Evolutionary conservation across 2,797 vertebrate genomes (phyloP), one percentile per base, ranked within the genome.

Genomic region (Syngnathus acus): DNA sequence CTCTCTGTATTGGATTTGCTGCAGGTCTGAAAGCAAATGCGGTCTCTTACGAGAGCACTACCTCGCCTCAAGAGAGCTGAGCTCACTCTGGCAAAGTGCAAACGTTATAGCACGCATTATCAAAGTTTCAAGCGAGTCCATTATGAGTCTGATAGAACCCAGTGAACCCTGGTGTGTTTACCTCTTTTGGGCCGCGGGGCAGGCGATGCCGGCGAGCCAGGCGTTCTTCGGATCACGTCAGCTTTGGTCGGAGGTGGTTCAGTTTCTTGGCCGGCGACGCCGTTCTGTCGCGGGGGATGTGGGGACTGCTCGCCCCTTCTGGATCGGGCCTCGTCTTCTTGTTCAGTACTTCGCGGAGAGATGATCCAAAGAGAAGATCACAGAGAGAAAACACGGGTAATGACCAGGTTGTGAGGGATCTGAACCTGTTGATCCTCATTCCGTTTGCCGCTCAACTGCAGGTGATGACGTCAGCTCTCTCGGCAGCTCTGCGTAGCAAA

Each of bases 391-490:
- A 75, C 60, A 65, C 69, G 67, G 64, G 73, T 71, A 65, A 69
- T 40, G n/a, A 68, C 47, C n/a, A 65, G 32, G 48, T 66, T 40
- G 32, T 4, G 32, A 32, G 32, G 32, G 63, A 74, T 77, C 73
- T 68, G 58, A 70, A 88, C 88, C 77, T 39, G 86, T 88, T 47
- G 17, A 64, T 66, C 79, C 71, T 87, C 89, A 90, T 89, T 89
- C 89, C 82, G 69, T 32, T 71, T 48, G 40, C 51, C 9, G 43
- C 61, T 4, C 60, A 65, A 62, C 71, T 65, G 48, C 38, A 42
- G 26, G 51, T 82, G 81, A 82, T 82, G 82, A 83, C 61, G 53
- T 70, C 17, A 71, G 63, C 66, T 60, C 78, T 66, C 69, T 48
- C 6, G 17, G 21, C 11, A 65, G 62, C 71, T 47, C 17, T 21